These are phyloP conservation scores for Nibea albiflora DNA, from an alignment of 2,113 vertebrate genomes.

Conservation along the genomic window DNA sequence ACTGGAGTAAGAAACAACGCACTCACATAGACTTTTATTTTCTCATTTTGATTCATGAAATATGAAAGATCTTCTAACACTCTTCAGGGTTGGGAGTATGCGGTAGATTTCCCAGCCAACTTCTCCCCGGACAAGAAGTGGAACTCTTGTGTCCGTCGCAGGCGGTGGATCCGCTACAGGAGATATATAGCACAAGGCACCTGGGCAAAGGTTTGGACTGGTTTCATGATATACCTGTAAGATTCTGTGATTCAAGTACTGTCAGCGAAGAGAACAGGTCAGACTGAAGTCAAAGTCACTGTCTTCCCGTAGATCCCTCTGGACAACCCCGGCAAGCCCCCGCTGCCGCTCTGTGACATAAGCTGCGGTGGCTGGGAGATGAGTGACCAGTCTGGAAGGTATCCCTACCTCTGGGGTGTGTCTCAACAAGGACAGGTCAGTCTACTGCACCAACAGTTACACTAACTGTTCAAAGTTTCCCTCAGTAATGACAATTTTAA, in stretches of 20 bases:
- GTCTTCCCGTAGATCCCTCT: constrained; percentile 75
- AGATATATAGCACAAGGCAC: constrained; percentile 91
- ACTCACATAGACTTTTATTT: not conserved
- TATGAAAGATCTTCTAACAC: not conserved
- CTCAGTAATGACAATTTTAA: not conserved
- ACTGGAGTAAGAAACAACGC: constrained; percentile 90
- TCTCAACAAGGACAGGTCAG: constrained; percentile 95
- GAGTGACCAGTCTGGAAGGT: constrained; percentile 89
- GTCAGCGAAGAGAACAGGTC: not conserved
- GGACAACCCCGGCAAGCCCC: constrained; percentile 83
- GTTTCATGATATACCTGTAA: too few relatives aligned
- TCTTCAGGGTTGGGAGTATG: constrained; percentile 94
- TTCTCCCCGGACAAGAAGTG: constrained; percentile 95
- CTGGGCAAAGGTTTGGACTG: constrained; percentile 90
- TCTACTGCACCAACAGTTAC: not conserved
- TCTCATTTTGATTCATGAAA: not conserved
- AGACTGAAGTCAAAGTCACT: not conserved
- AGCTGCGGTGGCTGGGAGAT: constrained; percentile 95
- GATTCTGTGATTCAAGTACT: not conserved
- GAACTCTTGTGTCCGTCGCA: constrained; percentile 96
- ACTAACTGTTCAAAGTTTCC: not conserved
- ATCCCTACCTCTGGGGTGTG: constrained; percentile 93
- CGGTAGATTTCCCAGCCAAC: constrained; percentile 94
- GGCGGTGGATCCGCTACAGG: constrained; percentile 96
- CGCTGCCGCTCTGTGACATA: constrained; percentile 92